A percentile compares a stretch with the other conserved stretches of the same genome.
Conservation (phyloP, 2,113 vertebrate species). For the Cranoglanis bouderius region DNA sequence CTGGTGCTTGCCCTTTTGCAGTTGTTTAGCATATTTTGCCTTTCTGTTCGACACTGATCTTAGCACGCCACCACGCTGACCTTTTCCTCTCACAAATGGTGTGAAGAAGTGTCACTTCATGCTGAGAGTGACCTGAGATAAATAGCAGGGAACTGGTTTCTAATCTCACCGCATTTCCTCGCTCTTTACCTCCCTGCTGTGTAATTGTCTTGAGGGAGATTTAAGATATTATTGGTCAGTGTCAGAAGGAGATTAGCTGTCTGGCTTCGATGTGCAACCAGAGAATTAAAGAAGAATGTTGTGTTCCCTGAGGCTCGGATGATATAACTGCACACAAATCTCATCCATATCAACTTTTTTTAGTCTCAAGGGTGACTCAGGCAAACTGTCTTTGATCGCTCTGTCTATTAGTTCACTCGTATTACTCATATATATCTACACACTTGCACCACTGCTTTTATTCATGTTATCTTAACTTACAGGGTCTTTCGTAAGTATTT, state of each 20-base stretch:
- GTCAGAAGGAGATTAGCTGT: conserved; percentile 42
- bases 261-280: conserved; percentile 10
- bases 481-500: background rate
- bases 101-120: conserved; percentile 24
- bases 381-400: background rate
- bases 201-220: conserved; percentile 15
- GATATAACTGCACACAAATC: conserved; percentile 10
- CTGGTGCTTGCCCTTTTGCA: conserved; percentile 4
- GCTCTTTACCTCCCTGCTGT: background rate
- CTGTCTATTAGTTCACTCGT: background rate
- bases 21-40: background rate
- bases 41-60: conserved; percentile 2
- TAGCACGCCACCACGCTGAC: conserved; percentile 29
- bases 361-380: background rate
- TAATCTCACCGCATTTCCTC: conserved; percentile 9
- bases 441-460: background rate
- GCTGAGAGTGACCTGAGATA: conserved; percentile 28
- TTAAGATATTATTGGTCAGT: conserved; percentile 46
- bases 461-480: background rate
- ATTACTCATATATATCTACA: background rate
- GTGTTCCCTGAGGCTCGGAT: conserved; percentile 2
- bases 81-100: conserved; percentile 33
- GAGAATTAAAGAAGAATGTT: conserved; percentile 16
- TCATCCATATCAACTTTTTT: background rate
- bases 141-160: conserved; percentile 17